phyloP scores from a whole-genome alignment of 2,888 invertebrate species.

The Alloscopus bannaensis region DNA sequence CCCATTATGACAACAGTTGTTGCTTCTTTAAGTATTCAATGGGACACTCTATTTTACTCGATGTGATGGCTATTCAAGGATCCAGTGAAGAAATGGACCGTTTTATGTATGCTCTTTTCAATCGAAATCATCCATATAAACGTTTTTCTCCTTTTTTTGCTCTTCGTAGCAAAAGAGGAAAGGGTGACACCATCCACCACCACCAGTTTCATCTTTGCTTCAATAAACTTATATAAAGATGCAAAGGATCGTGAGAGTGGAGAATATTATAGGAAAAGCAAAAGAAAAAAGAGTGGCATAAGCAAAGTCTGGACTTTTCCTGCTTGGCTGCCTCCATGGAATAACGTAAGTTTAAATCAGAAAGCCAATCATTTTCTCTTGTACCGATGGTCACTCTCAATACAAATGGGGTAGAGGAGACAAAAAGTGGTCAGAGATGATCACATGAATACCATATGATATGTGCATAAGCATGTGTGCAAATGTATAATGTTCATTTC shows the following conservation, averaged over 20 bases:
- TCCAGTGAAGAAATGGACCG: constrained; percentile 36
- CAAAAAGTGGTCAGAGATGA: constrained; percentile 24
- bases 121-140: constrained; percentile 46
- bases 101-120: constrained; percentile 26
- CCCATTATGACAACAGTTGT: constrained; percentile 55
- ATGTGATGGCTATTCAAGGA: constrained; percentile 36
- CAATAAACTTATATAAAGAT: constrained; percentile 58
- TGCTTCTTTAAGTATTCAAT: constrained; percentile 57
- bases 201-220: constrained; percentile 57
- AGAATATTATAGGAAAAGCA: constrained; percentile 14
- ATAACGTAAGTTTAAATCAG: constrained; percentile 53
- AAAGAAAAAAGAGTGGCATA: constrained; percentile 50
- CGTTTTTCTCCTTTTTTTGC: constrained; percentile 14
- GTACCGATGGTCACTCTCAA: not conserved
- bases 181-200: constrained; percentile 52
- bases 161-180: constrained; percentile 21
- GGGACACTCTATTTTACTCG: constrained; percentile 47
- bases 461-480: constrained; percentile 43
- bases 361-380: constrained; percentile 51
- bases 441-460: constrained; percentile 45
- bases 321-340: constrained; percentile 43
- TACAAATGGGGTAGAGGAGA: not conserved
- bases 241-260: not conserved
- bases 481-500: constrained; percentile 62
- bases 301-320: constrained; percentile 40